phyloP scores from a whole-genome alignment of 2,113 vertebrate genomes.

The Eubucco bourcierii region DNA sequence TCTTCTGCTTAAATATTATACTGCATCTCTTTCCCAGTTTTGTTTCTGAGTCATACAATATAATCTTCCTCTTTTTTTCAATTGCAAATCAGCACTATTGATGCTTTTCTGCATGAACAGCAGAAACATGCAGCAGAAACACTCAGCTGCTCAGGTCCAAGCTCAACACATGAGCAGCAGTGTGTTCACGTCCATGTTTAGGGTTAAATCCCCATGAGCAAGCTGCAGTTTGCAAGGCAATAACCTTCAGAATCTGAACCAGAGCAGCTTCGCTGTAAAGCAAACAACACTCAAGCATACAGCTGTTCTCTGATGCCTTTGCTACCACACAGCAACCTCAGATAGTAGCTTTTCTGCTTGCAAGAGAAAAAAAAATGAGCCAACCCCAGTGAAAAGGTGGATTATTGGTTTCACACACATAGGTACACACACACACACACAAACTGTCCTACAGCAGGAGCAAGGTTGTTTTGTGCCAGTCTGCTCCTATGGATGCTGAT shows the following conservation, averaged over 20 bases:
- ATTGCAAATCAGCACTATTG: background rate
- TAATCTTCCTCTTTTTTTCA: background rate
- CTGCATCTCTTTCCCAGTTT: background rate
- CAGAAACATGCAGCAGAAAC: background rate
- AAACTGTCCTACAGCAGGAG: background rate
- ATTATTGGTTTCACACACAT: background rate
- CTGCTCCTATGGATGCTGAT: fast-evolving
- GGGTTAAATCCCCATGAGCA: background rate
- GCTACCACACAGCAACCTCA: background rate
- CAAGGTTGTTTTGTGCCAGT: background rate
- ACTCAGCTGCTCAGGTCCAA: background rate
- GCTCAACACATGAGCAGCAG: background rate
- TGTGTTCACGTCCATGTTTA: fast-evolving
- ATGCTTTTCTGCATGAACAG: slow-evolving; percentile 4
- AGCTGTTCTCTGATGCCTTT: background rate
- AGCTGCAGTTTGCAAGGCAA: background rate
- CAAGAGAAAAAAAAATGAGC: background rate
- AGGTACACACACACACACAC: fast-evolving
- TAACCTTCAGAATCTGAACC: background rate
- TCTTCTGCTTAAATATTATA: background rate
- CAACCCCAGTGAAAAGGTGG: background rate
- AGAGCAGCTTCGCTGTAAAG: background rate
- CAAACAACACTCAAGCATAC: background rate
- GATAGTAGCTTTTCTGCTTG: background rate
- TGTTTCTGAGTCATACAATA: background rate